Evolutionary conservation across 2,113 vertebrate species (phyloP).

Genomic region (Carlito syrichta): DNA sequence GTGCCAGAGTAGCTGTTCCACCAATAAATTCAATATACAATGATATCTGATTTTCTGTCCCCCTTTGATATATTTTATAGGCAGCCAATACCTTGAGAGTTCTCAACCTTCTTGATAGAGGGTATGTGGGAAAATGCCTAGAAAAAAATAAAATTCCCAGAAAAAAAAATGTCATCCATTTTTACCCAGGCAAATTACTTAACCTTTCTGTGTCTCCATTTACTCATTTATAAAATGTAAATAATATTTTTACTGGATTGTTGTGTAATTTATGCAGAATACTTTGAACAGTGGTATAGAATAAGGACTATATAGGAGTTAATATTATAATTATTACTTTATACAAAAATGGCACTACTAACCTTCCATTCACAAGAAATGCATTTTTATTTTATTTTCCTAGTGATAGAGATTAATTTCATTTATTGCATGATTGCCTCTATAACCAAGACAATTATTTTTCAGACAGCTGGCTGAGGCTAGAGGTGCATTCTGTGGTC

Average conservation of each 20-base stretch:
- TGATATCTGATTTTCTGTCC: not conserved
- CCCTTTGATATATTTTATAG: constrained; percentile 8
- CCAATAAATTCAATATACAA: constrained; percentile 6
- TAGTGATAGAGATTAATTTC: not conserved
- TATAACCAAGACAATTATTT: constrained; percentile 57
- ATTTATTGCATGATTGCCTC: constrained; percentile 37
- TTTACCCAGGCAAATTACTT: constrained; percentile 19
- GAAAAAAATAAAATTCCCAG: not conserved
- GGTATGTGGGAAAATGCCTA: not conserved
- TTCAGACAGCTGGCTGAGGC: constrained; percentile 51
- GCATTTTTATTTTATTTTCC: constrained; percentile 45
- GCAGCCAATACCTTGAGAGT: not conserved
- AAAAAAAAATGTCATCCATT: not conserved
- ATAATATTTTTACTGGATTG: too few species aligned
- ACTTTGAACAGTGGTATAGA: not conserved
- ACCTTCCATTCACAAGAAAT: not conserved
- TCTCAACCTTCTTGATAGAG: not conserved
- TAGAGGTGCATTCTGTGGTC: constrained; percentile 53
- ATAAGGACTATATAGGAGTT: not conserved
- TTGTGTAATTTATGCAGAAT: not conserved
- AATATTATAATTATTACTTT: not conserved
- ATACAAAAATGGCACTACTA: not conserved
- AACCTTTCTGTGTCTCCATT: not conserved
- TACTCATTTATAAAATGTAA: not conserved
- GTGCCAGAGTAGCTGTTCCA: not conserved